Percentiles rank a stretch among this genome's conserved stretches.
These are phyloP conservation scores for Amblyjoppa proteus DNA, from an alignment of 2,888 invertebrate species.

Conservation along the genomic window DNA sequence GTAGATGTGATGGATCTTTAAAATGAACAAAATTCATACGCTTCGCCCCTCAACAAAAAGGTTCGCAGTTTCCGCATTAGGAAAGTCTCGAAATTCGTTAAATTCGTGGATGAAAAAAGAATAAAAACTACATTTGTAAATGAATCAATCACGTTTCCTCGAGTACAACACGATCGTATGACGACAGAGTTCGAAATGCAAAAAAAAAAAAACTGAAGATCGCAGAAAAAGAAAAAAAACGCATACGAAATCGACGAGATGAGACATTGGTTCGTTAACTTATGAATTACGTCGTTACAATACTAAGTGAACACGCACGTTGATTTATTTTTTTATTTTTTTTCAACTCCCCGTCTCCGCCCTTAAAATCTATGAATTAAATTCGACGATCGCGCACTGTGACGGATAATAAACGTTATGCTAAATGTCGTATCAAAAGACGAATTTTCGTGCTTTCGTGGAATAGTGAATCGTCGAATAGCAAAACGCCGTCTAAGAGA, in stretches of 20 bases:
- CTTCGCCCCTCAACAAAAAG: neutral
- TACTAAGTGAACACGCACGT: constrained; percentile 80
- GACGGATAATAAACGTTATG: constrained; percentile 39
- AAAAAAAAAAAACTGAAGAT: constrained; percentile 1
- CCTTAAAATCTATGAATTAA: constrained; percentile 69
- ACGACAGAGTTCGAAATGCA: neutral
- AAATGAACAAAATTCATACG: neutral
- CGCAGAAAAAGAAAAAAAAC: neutral
- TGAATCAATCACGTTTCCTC: neutral
- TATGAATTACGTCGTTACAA: constrained; percentile 71
- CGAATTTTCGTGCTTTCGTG: constrained; percentile 67
- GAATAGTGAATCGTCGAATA: constrained; percentile 29
- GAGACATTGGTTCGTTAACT: constrained; percentile 57
- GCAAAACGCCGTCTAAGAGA: constrained; percentile 24
- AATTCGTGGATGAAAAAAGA: neutral
- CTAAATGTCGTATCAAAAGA: constrained; percentile 74
- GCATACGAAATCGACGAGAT: constrained; percentile 41
- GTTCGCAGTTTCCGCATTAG: neutral
- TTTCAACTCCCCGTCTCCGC: neutral
- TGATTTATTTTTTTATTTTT: constrained; percentile 58
- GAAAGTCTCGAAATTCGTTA: neutral
- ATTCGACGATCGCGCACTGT: constrained; percentile 66
- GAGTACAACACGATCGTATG: neutral
- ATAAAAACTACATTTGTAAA: neutral
- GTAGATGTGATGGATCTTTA: neutral